phyloP scores from a whole-genome alignment of 2,797 vertebrate genomes.

The Betta splendens region DNA sequence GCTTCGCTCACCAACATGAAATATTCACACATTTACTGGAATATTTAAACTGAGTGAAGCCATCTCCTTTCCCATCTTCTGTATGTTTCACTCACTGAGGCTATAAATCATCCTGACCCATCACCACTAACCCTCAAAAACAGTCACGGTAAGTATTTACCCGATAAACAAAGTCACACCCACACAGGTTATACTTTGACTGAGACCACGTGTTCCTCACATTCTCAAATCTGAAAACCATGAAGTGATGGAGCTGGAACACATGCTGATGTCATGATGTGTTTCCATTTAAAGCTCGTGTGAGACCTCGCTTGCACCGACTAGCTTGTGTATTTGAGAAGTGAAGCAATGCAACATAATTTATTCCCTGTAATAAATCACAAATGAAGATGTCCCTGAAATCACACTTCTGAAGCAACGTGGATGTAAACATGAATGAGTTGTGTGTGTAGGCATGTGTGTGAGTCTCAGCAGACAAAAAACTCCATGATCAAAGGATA shows the following conservation, averaged over 20 bases:
- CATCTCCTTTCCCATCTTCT: not conserved
- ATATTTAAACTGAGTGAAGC: no score
- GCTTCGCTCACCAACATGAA: not conserved
- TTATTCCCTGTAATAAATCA: conserved; percentile 30
- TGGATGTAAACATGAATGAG: not conserved
- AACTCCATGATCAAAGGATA: conserved; percentile 45
- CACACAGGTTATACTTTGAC: no score
- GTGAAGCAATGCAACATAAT: not conserved
- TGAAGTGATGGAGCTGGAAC: no score
- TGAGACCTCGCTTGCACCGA: not conserved
- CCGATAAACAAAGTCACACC: no score
- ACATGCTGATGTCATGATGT: no score
- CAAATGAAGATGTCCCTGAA: conserved; percentile 7
- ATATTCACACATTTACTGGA: no score
- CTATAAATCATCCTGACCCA: not conserved
- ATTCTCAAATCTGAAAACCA: no score
- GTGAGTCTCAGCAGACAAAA: conserved; percentile 1
- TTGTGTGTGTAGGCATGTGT: not conserved
- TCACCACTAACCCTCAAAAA: no score
- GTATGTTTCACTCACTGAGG: not conserved
- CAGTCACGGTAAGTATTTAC: no score
- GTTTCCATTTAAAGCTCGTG: not conserved
- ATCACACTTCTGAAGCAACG: conserved; percentile 17
- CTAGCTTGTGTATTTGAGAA: not conserved
- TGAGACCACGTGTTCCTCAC: no score